Conservation (phyloP, 2,113 vertebrate genomes). For the Azemiops feae region DNA sequence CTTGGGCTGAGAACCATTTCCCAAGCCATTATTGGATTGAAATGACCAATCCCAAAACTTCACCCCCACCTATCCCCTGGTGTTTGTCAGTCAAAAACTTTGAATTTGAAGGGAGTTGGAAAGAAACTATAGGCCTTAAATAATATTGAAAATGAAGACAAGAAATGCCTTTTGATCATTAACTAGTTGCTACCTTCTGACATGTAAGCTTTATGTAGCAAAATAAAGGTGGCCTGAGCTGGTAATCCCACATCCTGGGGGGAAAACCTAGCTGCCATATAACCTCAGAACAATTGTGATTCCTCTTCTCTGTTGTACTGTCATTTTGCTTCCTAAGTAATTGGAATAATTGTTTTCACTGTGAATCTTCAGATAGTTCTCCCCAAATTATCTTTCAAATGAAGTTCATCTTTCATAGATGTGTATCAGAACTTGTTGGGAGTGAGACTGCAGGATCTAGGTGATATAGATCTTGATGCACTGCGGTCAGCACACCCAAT, state of each 20-base stretch:
- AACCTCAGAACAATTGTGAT: background rate
- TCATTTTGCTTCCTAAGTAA: background rate
- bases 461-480: background rate
- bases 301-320: background rate
- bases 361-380: background rate
- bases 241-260: background rate
- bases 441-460: background rate
- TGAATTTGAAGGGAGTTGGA: background rate
- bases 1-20: background rate
- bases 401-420: background rate
- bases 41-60: background rate
- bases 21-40: background rate
- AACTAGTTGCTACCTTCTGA: background rate
- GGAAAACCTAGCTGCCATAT: background rate
- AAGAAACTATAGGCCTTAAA: background rate
- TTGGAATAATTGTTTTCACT: background rate
- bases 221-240: background rate
- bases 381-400: background rate
- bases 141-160: background rate
- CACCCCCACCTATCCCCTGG: background rate
- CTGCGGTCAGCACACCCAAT: background rate
- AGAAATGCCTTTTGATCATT: background rate
- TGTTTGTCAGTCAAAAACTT: background rate
- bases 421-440: background rate
- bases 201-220: background rate